Evolutionary conservation across 1,140 invertebrate species (phyloP), one percentile per base, ranked within the genome.

Genomic region (Potamilus streckersoni): DNA sequence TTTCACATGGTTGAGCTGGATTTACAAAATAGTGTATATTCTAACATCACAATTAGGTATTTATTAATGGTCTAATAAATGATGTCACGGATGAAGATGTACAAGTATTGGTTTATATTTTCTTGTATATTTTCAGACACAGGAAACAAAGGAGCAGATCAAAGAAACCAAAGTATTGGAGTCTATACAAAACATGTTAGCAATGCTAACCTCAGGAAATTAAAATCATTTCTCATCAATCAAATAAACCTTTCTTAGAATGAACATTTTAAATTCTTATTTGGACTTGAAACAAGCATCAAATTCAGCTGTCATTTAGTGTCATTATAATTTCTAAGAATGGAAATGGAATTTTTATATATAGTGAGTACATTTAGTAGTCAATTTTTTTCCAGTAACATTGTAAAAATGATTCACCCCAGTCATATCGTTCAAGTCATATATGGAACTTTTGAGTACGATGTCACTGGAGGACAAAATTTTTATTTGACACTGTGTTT

Each of bases 81-180:
- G 38, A 8, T 49, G 11, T 49, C 6, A 8, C 0, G 6, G 38
- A 49, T 49, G 38, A 11, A 49, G 38, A 49, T 49, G 38, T 49
- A 6, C 38, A 49, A 49, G 38, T 49, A 49, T 49, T 49, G 38
- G 11, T 49, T 49, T 67, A 19, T 57, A 14, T 60, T 60, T 57
- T 69, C 61, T 49, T 71, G 69, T 14, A 70, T 19, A 74, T 73
- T 79, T 79, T 49, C 78, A 84, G 83, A 79, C 78, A 11, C 74
- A 79, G 15, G 71, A 79, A 59, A 27, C 76, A 20, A 71, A 81
- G 56, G 75, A 80, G 23, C 83, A 84, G 63, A 49, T 82, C 16
- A 70, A 78, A 66, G 83, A 84, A 23, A 84, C 81, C 19, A 84
- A 79, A 71, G 78, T 80, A 17, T 65, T 81, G 63, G 79, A 82